These are phyloP conservation scores for Furnarius figulus DNA, from an alignment of 2,113 vertebrate species.

Conservation along the genomic window DNA sequence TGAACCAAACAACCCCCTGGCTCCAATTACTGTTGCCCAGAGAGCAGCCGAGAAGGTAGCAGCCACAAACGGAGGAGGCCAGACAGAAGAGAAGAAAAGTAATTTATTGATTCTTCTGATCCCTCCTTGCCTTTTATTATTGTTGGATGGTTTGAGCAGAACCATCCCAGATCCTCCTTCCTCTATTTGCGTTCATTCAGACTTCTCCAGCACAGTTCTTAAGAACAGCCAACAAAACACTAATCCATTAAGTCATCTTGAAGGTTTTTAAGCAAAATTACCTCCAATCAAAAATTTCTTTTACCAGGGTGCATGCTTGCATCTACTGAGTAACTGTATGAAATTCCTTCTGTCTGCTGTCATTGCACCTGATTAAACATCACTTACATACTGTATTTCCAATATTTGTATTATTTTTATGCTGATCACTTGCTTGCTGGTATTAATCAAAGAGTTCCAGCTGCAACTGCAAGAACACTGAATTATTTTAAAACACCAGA, in stretches of 20 bases:
- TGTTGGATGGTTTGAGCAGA: background rate
- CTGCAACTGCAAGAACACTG: background rate
- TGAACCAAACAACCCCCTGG: conserved; percentile 45
- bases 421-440: background rate
- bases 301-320: background rate
- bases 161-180: background rate
- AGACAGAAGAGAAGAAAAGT: conserved; percentile 4
- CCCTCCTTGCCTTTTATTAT: background rate
- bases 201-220: background rate
- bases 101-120: conserved; percentile 31
- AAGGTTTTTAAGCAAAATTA: background rate
- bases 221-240: background rate
- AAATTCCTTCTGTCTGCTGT: background rate
- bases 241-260: background rate
- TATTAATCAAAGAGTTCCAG: conserved; percentile 3
- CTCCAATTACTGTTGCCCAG: conserved; percentile 42
- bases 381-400: background rate
- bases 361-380: conserved; percentile 5
- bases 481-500: background rate
- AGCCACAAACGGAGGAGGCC: background rate
- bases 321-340: background rate
- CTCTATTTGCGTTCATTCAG: background rate
- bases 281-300: background rate
- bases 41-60: background rate
- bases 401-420: conserved; percentile 5